Base-by-base conservation (phyloP, 2,888 invertebrate genomes). In the Phytoseiulus persimilis region DNA sequence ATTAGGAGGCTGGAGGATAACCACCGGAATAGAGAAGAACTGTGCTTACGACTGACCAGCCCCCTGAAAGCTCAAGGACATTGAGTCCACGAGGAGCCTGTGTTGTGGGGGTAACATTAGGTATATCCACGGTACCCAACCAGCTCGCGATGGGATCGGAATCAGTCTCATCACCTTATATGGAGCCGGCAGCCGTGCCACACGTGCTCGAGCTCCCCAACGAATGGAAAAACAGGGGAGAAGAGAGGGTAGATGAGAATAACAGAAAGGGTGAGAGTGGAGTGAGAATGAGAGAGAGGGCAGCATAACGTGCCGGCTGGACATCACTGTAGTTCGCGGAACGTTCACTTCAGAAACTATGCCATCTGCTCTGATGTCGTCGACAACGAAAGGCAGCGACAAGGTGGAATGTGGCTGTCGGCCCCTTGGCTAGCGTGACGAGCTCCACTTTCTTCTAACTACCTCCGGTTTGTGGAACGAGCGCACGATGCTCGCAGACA, bases 381-480 rank as follows among this genome's bases (percentile, higher is more conserved):
- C 14, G 65, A 18, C 23, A 28, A 23, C 1, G 65, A 28, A 28
- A 28, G 65, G 1, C 65, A 23, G 18, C 65, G 65, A 28, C 65
- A 23, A 65, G 65, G 65, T 2, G 65, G 65, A 23, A 39, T 39
- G 39, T 9, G 39, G 14, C 2, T 65, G 65, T 65, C 65, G 5
- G 65, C 18, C 65, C 65, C 28, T 65, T 28, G 65, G 65, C 18
- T 65, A 65, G 65, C 65, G 65, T 65, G 65, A 65, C 65, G 65
- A 65, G 65, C 65, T 65, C 65, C 65, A 65, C 65, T 65, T 65
- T 65, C 65, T 65, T 65, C 65, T 65, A 65, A 65, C 65, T 65
- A 65, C 65, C 65, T 65, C 65, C 28, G 65, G 65, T 65, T 14
- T 65, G 65, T 65, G 65, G 65, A 65, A 28, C 65, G 65, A 65